Evolutionary conservation across 2,888 invertebrate genomes (phyloP).

Genomic region (Himalopsyche anomala): DNA sequence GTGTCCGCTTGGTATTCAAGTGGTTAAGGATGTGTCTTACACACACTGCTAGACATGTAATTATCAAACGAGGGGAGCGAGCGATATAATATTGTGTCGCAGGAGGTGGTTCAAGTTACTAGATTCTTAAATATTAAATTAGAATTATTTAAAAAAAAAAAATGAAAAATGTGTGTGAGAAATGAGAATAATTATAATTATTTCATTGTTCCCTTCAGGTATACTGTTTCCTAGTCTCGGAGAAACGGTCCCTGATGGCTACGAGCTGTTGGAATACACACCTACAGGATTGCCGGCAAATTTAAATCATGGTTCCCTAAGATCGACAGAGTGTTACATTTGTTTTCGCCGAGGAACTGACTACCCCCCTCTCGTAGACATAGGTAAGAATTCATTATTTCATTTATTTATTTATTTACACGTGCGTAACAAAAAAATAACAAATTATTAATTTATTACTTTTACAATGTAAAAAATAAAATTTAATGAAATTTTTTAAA

Average conservation of each 20-base stretch:
- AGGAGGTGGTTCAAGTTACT: not conserved
- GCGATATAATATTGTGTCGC: too few relatives aligned
- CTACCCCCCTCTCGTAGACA: slow-evolving; percentile 97
- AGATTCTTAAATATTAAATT: too few relatives aligned
- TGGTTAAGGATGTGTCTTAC: too few relatives aligned
- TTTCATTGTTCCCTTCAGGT: slow-evolving; percentile 50
- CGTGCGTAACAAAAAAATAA: too few relatives aligned
- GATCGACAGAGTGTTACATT: slow-evolving; percentile 94
- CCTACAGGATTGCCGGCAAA: slow-evolving; percentile 94
- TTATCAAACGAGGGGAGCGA: too few relatives aligned
- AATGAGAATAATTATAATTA: not conserved
- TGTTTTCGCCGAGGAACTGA: slow-evolving; percentile 95
- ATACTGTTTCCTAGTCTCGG: slow-evolving; percentile 92
- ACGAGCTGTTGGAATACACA: slow-evolving; percentile 84
- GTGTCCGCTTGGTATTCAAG: too few relatives aligned
- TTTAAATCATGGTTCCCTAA: slow-evolving; percentile 96
- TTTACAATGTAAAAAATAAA: too few relatives aligned
- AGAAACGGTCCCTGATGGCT: slow-evolving; percentile 89
- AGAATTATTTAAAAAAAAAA: too few relatives aligned
- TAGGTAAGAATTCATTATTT: slow-evolving; percentile 80
- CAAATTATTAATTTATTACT: too few relatives aligned
- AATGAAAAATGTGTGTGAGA: not conserved
- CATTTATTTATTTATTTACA: slow-evolving; percentile 41
- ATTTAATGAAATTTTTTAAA: too few relatives aligned
- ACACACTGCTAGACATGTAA: too few relatives aligned